Evolutionary conservation across 2,888 invertebrate species (phyloP), one percentile per base, ranked within the genome.

Genomic region (Catocala nupta): DNA sequence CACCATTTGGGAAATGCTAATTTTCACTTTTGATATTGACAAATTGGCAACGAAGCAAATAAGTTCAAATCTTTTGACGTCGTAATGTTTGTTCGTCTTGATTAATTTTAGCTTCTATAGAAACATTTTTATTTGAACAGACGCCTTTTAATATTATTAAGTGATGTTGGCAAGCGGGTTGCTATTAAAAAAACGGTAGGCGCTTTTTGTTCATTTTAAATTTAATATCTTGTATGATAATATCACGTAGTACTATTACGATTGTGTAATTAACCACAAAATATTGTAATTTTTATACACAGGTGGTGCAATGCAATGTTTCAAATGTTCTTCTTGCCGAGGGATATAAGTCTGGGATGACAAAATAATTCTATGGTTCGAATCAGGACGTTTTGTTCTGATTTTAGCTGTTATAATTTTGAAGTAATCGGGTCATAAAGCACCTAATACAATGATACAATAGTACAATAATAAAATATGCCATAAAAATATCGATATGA

Each of bases 21-120:
- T 36, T n/a, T 54, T 55, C 70, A 70, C 52, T 77, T 70, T 66
- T 49, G 70, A 73, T 81, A 76, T 80, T 80, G 78, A 80, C 77
- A 81, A 80, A 82, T 78, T 71, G 68, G 71, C 51, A 57, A 13
- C 36, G 65, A 75, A 68, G 71, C 66, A 68, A 78, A 78, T 65
- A 69, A 68, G 69, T 64, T 63, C 49, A 73, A 69, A 66, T 71
- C 67, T 73, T 68, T 50, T 57, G 51, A 59, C 53, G 59, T 59
- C 59, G 49, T 64, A 59, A 63, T 68, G 65, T 74, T 73, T 70
- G 61, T 55, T 67, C 51, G 33, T 54, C 55, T 72, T 76, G 71
- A 80, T 78, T 76, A 80, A 78, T 77, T 74, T 73, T 55, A 51
- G 57, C 59, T 63, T 62, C 55, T 52, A 52, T 42, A 45, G 39